phyloP scores from a whole-genome alignment of 2,888 invertebrate genomes.

The Campaea margaritaria region DNA sequence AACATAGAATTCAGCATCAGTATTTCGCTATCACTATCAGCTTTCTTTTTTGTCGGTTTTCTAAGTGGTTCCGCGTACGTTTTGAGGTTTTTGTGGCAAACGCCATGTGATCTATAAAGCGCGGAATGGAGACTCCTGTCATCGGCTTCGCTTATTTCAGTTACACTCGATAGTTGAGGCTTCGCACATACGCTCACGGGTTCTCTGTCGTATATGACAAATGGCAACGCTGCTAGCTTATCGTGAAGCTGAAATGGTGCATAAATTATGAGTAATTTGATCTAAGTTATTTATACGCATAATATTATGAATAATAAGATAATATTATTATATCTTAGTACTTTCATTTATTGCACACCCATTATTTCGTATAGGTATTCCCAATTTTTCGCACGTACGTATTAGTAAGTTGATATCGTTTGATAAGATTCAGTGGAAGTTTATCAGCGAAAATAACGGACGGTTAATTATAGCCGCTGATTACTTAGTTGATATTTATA shows the following conservation, averaged over 20 bases:
- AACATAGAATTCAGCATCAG: slow-evolving; percentile 12
- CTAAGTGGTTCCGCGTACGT: slow-evolving; percentile 3
- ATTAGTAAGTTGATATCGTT: too few relatives aligned
- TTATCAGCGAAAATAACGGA: too few relatives aligned
- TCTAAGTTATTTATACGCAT: too few relatives aligned
- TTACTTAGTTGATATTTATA: too few relatives aligned
- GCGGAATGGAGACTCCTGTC: slow-evolving; percentile 48
- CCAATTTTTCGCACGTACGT: too few relatives aligned
- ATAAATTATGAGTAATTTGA: background rate
- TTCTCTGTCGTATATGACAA: slow-evolving; percentile 56
- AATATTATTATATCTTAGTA: too few relatives aligned
- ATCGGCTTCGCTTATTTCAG: slow-evolving; percentile 64
- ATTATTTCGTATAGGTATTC: too few relatives aligned
- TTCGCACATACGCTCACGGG: slow-evolving; percentile 53
- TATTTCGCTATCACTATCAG: slow-evolving; percentile 53
- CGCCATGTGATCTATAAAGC: slow-evolving; percentile 48
- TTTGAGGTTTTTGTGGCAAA: slow-evolving; percentile 32
- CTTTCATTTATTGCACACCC: too few relatives aligned
- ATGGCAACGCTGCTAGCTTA: slow-evolving; percentile 62
- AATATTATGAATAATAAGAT: too few relatives aligned
- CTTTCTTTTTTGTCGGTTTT: slow-evolving; percentile 34
- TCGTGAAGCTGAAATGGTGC: slow-evolving; percentile 65
- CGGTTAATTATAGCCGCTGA: too few relatives aligned
- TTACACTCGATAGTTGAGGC: slow-evolving; percentile 64
- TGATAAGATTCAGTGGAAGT: too few relatives aligned